Base-by-base conservation (phyloP, 1,140 invertebrate species). In the Sarcophaga peregrina region DNA sequence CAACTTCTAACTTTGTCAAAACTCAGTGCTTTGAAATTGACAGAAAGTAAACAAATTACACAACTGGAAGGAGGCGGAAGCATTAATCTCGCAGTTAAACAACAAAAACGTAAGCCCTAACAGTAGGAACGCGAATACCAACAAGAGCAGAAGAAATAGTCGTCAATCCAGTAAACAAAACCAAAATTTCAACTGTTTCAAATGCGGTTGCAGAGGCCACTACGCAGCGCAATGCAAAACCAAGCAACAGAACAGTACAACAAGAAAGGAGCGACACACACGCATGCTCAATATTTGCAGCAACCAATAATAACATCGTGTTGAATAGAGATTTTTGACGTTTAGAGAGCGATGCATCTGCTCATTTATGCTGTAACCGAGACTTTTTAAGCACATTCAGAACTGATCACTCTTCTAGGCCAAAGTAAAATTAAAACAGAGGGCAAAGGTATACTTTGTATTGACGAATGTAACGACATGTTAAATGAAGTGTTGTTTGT, bases 361-460 rank as follows among this genome's bases (percentile, higher is more conserved):
- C 82, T 46, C 82, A 83, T 48, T 17, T 83, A 17, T 78, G 74
- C 10, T 58, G 50, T 46, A 46, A 78, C 25, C 37, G 8, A 15
- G 11, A 15, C 20, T n/a, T 62, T 58, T 45, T 6, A 62, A 37
- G 8, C 72, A 15, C 25, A 48, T 15, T 15, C 5, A 8, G 82
- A 83, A 46, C 13, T 54, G 37, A 83, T 83, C 13, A 11, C 8
- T 13, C 46, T 78, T 9, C 25, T 52, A 8, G 52, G 15, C 8
- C 9, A 74, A 7, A 52, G 25, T n/a, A 47, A 37, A 7, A n/a
- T 83, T 8, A 13, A 81, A 74, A 74, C 74, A 48, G 48, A 54
- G 15, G 47, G 78, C 7, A 45, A 5, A 84, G 90, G 90, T 62
- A 88, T 85, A 13, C 88, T 91, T 86, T 50, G 85, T 17, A 82